phyloP scores from a whole-genome alignment of 1,140 invertebrate species.

The Oncopeltus fasciatus region DNA sequence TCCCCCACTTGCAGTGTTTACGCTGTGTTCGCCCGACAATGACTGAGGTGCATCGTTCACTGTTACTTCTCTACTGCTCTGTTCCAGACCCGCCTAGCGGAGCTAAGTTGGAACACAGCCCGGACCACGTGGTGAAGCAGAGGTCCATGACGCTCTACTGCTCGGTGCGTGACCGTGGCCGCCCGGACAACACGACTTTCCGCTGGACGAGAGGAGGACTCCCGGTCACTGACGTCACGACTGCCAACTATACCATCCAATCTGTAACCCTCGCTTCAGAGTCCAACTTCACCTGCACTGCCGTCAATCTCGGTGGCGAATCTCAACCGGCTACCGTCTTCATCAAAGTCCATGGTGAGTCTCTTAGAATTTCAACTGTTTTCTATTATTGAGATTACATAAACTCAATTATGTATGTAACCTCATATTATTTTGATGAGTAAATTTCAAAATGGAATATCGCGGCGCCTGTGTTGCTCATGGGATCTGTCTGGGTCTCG shows the following conservation, averaged over 20 bases:
- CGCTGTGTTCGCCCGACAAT: no score
- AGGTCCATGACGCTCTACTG: constrained; percentile 61
- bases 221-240: constrained; percentile 52
- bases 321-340: constrained; percentile 52
- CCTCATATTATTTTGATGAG: no score
- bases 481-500: no score
- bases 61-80: no score
- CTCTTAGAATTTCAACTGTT: neutral
- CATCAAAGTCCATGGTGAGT: constrained; percentile 62
- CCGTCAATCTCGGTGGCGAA: constrained; percentile 64
- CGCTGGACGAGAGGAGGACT: constrained; percentile 64
- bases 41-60: no score
- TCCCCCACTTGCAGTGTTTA: no score
- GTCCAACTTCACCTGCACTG: constrained; percentile 75
- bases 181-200: constrained; percentile 46
- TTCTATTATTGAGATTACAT: no score
- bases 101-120: constrained; percentile 52
- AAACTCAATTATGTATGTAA: no score
- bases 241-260: constrained; percentile 58
- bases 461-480: no score
- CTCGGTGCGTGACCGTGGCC: constrained; percentile 61
- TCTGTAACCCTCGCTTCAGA: constrained; percentile 65
- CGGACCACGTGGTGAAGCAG: constrained; percentile 61
- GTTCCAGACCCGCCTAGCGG: constrained; percentile 55
- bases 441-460: no score